Evolutionary conservation across 1,140 invertebrate genomes (phyloP).

Genomic region (Ostrea denselamellosa): DNA sequence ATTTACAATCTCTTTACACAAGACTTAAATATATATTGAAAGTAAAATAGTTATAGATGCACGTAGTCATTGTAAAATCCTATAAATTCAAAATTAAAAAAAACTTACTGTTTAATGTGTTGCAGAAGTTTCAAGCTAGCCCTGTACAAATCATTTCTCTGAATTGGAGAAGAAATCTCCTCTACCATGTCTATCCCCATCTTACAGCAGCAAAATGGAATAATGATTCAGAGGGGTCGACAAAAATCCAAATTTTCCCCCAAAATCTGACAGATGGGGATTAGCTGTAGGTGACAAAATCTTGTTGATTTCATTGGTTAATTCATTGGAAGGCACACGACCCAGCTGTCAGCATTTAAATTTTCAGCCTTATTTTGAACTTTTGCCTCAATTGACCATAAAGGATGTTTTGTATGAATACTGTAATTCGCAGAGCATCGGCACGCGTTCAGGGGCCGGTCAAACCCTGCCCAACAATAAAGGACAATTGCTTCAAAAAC

Average conservation of each 20-base stretch:
- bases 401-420: conserved; percentile 21
- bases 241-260: neutral
- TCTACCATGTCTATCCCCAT: conserved; percentile 38
- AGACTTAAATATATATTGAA: neutral
- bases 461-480: neutral
- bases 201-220: neutral
- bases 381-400: conserved; percentile 38
- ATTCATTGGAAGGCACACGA: neutral
- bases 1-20: too few species aligned
- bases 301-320: conserved; percentile 15
- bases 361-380: conserved; percentile 28
- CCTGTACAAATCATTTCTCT: conserved; percentile 41
- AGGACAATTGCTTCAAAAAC: conserved; percentile 7
- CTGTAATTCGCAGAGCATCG: conserved; percentile 1
- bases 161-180: neutral
- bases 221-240: neutral
- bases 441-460: neutral
- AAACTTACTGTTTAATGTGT: conserved; percentile 51
- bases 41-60: neutral
- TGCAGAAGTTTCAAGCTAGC: conserved; percentile 44
- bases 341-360: conserved; percentile 31
- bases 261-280: conserved; percentile 26
- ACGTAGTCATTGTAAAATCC: neutral
- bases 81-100: neutral
- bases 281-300: neutral